A percentile compares a stretch with the other conserved stretches of the same genome.
Evolutionary conservation across 1,140 invertebrate genomes (phyloP).

Genomic region (Vanessa atalanta): DNA sequence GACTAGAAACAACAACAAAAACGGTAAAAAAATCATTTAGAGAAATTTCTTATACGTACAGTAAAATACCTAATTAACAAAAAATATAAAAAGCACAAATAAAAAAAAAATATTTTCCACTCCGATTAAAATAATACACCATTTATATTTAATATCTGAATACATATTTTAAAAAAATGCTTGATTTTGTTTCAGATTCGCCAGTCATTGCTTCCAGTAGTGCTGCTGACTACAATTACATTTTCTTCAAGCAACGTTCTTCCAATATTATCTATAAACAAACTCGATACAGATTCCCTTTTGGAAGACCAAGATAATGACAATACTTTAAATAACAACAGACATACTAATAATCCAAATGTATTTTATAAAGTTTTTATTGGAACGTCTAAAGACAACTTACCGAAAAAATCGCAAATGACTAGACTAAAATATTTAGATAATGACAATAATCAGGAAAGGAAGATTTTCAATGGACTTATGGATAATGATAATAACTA

Average conservation of each 20-base stretch:
- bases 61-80: too few species aligned
- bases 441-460: conserved; percentile 45
- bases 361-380: conserved; percentile 60
- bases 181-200: conserved; percentile 67
- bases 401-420: conserved; percentile 42
- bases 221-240: conserved; percentile 62
- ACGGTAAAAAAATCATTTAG: too few species aligned
- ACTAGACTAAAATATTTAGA: conserved; percentile 37
- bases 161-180: background rate
- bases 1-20: too few species aligned
- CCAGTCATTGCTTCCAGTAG: conserved; percentile 55
- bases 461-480: conserved; percentile 41
- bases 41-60: too few species aligned
- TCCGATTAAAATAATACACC: too few species aligned
- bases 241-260: conserved; percentile 70
- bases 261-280: conserved; percentile 59
- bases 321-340: conserved; percentile 65
- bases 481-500: conserved; percentile 54
- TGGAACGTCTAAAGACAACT: conserved; percentile 38
- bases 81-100: too few species aligned
- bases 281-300: conserved; percentile 51
- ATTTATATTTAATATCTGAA: too few species aligned
- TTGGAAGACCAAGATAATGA: conserved; percentile 57
- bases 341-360: conserved; percentile 53
- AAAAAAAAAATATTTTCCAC: too few species aligned